A percentile compares a stretch with the other conserved stretches of the same genome.
Conservation (phyloP, 2,113 vertebrate species). For the Protobothrops mucrosquamatus region DNA sequence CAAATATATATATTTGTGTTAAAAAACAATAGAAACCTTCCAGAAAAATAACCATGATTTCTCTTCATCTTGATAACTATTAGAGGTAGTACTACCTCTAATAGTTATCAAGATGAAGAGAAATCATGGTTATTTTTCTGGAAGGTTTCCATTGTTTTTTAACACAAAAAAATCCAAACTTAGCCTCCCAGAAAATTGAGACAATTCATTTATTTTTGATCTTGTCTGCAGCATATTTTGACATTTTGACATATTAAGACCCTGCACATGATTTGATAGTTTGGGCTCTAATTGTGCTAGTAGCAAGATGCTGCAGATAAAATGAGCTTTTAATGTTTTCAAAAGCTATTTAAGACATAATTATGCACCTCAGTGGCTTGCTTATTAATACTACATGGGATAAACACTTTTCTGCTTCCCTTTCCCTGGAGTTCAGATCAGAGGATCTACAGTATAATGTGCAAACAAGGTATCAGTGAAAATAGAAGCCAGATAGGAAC, state of each 20-base stretch:
- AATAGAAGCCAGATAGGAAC: constrained; percentile 1
- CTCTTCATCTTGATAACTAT: constrained; percentile 21
- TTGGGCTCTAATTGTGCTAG: constrained; percentile 17
- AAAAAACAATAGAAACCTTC: not conserved
- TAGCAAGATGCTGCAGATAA: constrained; percentile 15
- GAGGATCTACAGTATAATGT: not conserved
- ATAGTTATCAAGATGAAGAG: constrained; percentile 21
- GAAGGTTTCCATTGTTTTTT: not conserved
- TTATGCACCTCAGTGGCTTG: constrained; percentile 10
- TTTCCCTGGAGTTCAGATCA: not conserved
- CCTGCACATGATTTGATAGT: constrained; percentile 12
- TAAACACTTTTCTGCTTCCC: not conserved
- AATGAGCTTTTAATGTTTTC: constrained; percentile 31
- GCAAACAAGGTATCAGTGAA: not conserved
- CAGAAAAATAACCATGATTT: not conserved
- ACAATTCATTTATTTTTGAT: not conserved
- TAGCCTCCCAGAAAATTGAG: not conserved
- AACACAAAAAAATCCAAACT: not conserved
- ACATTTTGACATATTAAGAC: constrained; percentile 14
- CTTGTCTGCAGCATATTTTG: not conserved
- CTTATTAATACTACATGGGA: constrained; percentile 13
- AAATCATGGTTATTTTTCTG: not conserved
- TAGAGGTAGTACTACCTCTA: not conserved
- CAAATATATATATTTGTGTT: too few species aligned
- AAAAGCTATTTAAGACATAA: constrained; percentile 29